phyloP scores from a whole-genome alignment of 2,888 invertebrate species.

The Nudaria mundana region DNA sequence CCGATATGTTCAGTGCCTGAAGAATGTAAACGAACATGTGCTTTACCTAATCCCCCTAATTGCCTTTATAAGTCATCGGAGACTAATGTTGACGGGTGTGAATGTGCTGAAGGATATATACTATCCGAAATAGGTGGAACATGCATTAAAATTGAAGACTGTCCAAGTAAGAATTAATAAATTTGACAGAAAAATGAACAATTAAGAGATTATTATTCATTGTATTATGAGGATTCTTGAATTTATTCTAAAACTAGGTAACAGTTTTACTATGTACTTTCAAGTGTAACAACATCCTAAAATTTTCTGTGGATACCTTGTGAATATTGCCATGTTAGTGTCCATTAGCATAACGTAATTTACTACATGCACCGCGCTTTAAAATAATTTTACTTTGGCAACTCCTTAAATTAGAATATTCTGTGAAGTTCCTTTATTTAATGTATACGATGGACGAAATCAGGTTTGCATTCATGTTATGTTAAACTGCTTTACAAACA shows the following conservation, averaged over 20 bases:
- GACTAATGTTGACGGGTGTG: conserved; percentile 17
- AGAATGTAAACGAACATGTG: conserved; percentile 19
- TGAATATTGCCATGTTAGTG: background rate
- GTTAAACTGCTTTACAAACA: background rate
- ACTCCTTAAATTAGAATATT: conserved; percentile 1
- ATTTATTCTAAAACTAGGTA: too few relatives aligned
- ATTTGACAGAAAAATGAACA: too few relatives aligned
- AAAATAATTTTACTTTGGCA: background rate
- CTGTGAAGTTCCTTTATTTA: background rate
- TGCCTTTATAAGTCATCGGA: conserved; percentile 14
- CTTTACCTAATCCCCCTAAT: conserved; percentile 13
- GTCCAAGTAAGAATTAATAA: conserved; percentile 14
- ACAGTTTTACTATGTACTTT: too few relatives aligned
- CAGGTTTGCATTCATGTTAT: background rate
- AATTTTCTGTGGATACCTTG: too few relatives aligned
- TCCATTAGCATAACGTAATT: conserved; percentile 2
- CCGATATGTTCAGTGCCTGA: conserved; percentile 12
- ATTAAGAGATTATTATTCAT: too few relatives aligned
- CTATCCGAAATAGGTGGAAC: conserved; percentile 13
- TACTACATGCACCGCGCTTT: background rate
- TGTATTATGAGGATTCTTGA: too few relatives aligned
- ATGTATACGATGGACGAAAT: background rate
- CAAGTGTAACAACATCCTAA: too few relatives aligned
- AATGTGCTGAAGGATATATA: conserved; percentile 21
- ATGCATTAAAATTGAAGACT: conserved; percentile 19